Evolutionary conservation across 2,888 invertebrate species (phyloP), one percentile per base, ranked within the genome.

Genomic region (Archips crataeganus): DNA sequence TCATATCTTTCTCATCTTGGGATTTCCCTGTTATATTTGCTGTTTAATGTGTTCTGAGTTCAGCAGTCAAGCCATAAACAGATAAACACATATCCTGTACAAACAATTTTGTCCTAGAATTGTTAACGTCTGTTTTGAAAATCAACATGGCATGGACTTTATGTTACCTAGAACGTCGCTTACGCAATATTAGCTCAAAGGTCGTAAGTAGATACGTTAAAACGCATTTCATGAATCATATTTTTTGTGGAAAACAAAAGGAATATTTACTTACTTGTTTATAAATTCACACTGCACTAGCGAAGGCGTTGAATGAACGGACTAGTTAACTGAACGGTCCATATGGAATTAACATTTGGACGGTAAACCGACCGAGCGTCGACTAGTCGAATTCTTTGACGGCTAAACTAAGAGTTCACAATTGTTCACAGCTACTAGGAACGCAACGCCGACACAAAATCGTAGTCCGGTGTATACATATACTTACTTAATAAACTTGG

Each of bases 31-130:
- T 62, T 42, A 42, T 15, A 51, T 61, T 36, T 34, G 36, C 0
- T 23, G 1, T 23, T 23, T n/a, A 0, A 36, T 13, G 61, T 36
- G 49, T 11, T 15, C 34, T 51, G 34, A 47, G 8, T 49, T 62
- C 11, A n/a, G 9, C 13, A 60, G 34, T 68, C 5, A 68, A 60
- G 15, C 8, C 34, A 15, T 42, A 57, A 54, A 9, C 42, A 23
- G 59, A 62, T 71, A 66, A 60, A 66, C 60, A 71, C 15, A 61
- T 36, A 36, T 49, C n/a, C 39, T 49, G 60, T 6, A 62, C 39
- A 71, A 65, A 71, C 39, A 66, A 45, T 51, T 66, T 51, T 64
- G 54, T 70, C 69, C 45, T 34, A 9, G 64, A 39, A 70, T 15
- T 54, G 34, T 47, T 47, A 34, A 64, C 10, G 47, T 9, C 39